A percentile compares a stretch with the other conserved stretches of the same genome.
Conservation (phyloP, 2,797 vertebrate genomes). For the Macropus fuliginosus region DNA sequence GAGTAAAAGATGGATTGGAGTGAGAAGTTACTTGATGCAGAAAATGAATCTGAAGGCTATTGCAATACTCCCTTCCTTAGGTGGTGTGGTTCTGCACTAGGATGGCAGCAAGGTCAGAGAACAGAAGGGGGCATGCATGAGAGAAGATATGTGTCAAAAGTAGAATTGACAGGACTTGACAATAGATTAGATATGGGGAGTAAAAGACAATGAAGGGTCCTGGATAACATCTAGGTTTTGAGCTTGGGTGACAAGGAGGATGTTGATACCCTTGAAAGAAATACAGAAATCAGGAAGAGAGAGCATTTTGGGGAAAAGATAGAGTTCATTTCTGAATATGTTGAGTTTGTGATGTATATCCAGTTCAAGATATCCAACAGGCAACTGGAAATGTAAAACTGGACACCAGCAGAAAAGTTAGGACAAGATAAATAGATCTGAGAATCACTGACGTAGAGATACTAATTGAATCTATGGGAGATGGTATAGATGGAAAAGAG, state of each 20-base stretch:
- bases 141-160: neutral
- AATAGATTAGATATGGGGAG: neutral
- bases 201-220: neutral
- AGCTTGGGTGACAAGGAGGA: neutral
- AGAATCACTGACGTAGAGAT: neutral
- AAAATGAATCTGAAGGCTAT: neutral
- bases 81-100: neutral
- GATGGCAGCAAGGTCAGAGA: neutral
- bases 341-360: neutral
- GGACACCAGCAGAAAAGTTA: neutral
- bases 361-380: neutral
- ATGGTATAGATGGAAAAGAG: neutral
- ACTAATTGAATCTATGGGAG: neutral
- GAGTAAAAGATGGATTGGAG: neutral
- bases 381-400: neutral
- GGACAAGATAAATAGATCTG: neutral
- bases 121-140: neutral
- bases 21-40: neutral
- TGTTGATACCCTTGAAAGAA: neutral
- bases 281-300: neutral
- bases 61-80: neutral
- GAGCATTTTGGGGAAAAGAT: neutral
- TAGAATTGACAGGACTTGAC: neutral
- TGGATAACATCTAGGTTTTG: neutral
- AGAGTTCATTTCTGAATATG: neutral